Conservation (phyloP, 2,797 vertebrate species). For the Esox lucius region DNA sequence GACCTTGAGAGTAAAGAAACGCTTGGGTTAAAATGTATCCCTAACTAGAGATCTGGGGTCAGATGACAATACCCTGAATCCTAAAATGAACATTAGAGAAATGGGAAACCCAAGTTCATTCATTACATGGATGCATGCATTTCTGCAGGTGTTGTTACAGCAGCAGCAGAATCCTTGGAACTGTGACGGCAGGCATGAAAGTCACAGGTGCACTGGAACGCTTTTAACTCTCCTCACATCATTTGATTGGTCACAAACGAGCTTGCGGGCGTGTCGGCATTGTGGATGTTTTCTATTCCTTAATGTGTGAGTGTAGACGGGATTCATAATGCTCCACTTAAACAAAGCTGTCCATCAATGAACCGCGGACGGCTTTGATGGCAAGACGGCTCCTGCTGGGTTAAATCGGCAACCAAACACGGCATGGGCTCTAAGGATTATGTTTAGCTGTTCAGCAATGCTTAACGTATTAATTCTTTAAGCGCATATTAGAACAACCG, state of each 20-base stretch:
- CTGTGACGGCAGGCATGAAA: too few species aligned
- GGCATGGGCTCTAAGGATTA: not conserved
- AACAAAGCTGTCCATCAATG: not conserved
- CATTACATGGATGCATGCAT: too few species aligned
- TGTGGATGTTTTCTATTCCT: not conserved
- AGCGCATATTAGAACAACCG: not conserved
- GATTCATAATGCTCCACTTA: not conserved
- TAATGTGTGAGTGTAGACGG: not conserved
- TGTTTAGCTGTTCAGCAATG: not conserved
- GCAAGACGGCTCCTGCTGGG: not conserved
- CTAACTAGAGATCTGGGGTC: not conserved
- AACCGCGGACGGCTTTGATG: not conserved
- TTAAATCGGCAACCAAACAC: not conserved
- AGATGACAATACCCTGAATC: not conserved
- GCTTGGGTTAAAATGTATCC: not conserved
- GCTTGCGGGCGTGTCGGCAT: not conserved
- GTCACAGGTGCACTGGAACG: too few species aligned
- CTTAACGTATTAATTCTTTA: not conserved
- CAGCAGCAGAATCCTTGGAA: too few species aligned
- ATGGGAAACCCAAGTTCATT: not conserved
- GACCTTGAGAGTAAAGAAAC: conserved; percentile 18
- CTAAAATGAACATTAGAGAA: not conserved
- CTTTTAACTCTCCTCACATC: too few species aligned
- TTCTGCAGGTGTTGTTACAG: too few species aligned
- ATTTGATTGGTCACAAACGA: not conserved